Percentiles rank a stretch among this genome's conserved stretches.
Evolutionary conservation across 2,888 invertebrate species (phyloP).

Genomic region (Bellardia bayeri): DNA sequence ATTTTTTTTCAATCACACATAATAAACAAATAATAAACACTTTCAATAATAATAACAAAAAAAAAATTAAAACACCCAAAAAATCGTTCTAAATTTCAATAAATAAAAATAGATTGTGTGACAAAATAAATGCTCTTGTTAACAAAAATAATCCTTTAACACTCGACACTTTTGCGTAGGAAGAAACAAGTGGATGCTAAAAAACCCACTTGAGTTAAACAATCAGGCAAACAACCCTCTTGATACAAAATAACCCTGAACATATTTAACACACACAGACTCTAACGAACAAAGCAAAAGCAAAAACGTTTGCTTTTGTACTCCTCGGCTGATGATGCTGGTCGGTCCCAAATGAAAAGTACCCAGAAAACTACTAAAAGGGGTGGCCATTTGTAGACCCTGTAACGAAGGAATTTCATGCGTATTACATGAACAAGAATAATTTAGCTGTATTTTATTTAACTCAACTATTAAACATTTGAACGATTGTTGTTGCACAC

Average conservation of each 20-base stretch:
- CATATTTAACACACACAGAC: constrained; percentile 20
- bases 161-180: constrained; percentile 50
- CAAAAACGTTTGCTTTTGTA: neutral
- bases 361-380: constrained; percentile 12
- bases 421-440: constrained; percentile 38
- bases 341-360: neutral
- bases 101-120: constrained; percentile 32
- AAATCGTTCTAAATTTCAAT: neutral
- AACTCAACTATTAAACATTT: constrained; percentile 9
- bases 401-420: constrained; percentile 53
- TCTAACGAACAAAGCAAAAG: neutral
- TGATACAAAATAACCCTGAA: constrained; percentile 49
- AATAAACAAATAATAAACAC: neutral
- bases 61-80: neutral
- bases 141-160: constrained; percentile 57
- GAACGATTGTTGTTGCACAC: neutral
- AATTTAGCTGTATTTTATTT: neutral
- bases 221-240: constrained; percentile 63
- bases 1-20: neutral
- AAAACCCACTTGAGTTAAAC: constrained; percentile 62
- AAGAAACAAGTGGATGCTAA: constrained; percentile 26
- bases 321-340: neutral
- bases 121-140: constrained; percentile 50
- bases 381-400: constrained; percentile 36
- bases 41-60: constrained; percentile 22